Base-by-base conservation (phyloP, 2,888 invertebrate species). In the Synergus gifuensis region DNA sequence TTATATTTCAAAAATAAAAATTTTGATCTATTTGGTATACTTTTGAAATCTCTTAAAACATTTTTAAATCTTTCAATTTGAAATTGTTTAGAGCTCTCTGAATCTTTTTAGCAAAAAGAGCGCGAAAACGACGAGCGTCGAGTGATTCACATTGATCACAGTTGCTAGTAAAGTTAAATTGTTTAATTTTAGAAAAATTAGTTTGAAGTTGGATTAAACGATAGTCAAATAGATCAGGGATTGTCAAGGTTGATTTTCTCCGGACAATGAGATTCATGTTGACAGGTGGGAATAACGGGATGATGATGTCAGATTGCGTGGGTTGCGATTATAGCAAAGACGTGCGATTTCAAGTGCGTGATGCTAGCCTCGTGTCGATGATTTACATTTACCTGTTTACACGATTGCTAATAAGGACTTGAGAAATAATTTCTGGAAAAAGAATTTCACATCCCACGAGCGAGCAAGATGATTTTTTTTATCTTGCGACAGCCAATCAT, bases 221-320 rank as follows among this genome's bases (percentile, higher is more conserved):
- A 40, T 69, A 28, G 54, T 73, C 80, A 80, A 78, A 80, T 82
- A 78, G 58, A 82, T 73, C 66, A 12, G 28, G 67, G 40, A 60
- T 78, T 66, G 66, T 78, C 78, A 60, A 60, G 60, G 76, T 76
- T 82, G 82, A 85, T 81, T 58, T 69, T 87, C 84, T 83, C 66
- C 83, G 83, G 69, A 69, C 76, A 76, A 76, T 82, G 78, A 79
- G 78, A 83, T 83, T 73, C 69, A 49, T 73, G 60, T 85, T 84
- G 86, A 87, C 87, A 87, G 87, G 86, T 87, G 84, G 80, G 86
- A 86, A 86, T 88, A 89, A 89, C 88, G 86, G 88, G 82, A 86
- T 67, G 86, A 83, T 91, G 90, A 91, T 87, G 88, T 91, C 90
- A 90, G 82, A 66, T 76, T n/a, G 69, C 87, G 90, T 90, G 87